These are phyloP conservation scores for Polydrusus tereticollis DNA, from an alignment of 2,888 invertebrate genomes.

Conservation along the genomic window DNA sequence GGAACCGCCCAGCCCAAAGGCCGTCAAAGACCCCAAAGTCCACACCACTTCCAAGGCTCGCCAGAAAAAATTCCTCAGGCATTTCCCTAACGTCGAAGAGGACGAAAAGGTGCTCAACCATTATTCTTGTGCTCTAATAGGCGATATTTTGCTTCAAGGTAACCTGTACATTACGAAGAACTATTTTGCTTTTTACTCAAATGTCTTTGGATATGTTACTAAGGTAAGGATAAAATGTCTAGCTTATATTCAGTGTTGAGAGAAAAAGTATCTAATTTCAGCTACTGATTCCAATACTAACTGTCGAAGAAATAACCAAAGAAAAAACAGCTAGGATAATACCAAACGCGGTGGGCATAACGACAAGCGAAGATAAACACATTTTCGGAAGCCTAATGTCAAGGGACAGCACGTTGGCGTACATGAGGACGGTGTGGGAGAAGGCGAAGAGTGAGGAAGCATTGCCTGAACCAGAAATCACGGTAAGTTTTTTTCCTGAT, in stretches of 20 bases:
- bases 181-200: conserved; percentile 96
- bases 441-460: conserved; percentile 68
- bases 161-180: conserved; percentile 94
- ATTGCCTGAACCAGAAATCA: conserved; percentile 60
- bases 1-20: conserved; percentile 66
- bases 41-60: conserved; percentile 78
- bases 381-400: conserved; percentile 93
- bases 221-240: conserved; percentile 78
- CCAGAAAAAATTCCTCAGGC: conserved; percentile 90
- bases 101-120: conserved; percentile 91
- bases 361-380: conserved; percentile 87
- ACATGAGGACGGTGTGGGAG: conserved; percentile 90
- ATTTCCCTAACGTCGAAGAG: conserved; percentile 86
- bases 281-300: conserved; percentile 89
- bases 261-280: conserved; percentile 64
- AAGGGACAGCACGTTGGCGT: conserved; percentile 87
- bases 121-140: conserved; percentile 93
- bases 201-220: conserved; percentile 94
- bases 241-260: no score
- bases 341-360: conserved; percentile 93
- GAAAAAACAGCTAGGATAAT: conserved; percentile 95
- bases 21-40: conserved; percentile 62
- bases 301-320: conserved; percentile 89
- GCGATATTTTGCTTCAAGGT: conserved; percentile 93
- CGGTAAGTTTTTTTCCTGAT: conserved; percentile 48